Evolutionary conservation across 2,888 invertebrate species (phyloP).

Genomic region (Phengaris arion): DNA sequence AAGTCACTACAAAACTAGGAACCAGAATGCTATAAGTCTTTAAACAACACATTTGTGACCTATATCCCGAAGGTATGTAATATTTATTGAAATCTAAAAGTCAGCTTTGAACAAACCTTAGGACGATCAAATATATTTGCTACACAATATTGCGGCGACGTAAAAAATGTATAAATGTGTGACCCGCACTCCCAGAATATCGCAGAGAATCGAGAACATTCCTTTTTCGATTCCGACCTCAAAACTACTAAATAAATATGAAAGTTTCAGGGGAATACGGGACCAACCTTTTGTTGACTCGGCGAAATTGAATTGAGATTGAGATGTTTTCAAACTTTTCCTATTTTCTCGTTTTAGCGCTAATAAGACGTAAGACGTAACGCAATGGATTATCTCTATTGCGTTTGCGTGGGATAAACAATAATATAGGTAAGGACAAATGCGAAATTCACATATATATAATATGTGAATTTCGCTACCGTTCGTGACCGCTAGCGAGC

Average conservation of each 20-base stretch:
- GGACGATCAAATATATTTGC: slow-evolving; percentile 41
- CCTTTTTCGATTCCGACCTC: slow-evolving; percentile 47
- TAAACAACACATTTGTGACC: not conserved
- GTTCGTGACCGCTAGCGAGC: slow-evolving; percentile 61
- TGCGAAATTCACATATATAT: not conserved
- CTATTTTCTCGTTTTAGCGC: slow-evolving; percentile 27
- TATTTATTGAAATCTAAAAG: not conserved
- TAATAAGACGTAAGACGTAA: slow-evolving; percentile 19
- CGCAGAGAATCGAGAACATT: slow-evolving; percentile 55
- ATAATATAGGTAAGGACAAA: not conserved
- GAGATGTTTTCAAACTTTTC: slow-evolving; percentile 37
- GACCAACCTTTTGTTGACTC: slow-evolving; percentile 38
- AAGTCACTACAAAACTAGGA: not conserved
- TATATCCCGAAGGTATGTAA: not conserved
- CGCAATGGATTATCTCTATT: not conserved
- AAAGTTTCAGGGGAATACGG: slow-evolving; percentile 38
- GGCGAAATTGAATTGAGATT: slow-evolving; percentile 36
- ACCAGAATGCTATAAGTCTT: too few species aligned
- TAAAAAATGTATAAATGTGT: slow-evolving; percentile 11
- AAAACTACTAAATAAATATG: slow-evolving; percentile 42
- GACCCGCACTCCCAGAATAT: slow-evolving; percentile 40
- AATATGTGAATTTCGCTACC: too few species aligned
- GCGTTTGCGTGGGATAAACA: not conserved
- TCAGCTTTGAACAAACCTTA: not conserved
- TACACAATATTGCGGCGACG: slow-evolving; percentile 8